Conservation (phyloP, 2,888 invertebrate species). For the Leucophora obtusa region DNA sequence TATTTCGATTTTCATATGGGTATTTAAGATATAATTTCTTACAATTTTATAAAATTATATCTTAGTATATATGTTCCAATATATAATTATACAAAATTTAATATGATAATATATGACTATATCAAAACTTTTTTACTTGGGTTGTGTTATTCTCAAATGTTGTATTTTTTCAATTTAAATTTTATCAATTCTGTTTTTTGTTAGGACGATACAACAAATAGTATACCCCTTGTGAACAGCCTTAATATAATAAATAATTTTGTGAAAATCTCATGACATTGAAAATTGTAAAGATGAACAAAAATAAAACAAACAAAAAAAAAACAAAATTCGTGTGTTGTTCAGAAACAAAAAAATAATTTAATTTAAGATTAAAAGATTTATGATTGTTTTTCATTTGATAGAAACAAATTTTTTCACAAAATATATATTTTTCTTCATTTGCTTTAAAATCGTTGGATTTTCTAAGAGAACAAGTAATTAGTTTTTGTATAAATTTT, state of each 20-base stretch:
- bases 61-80: too few species aligned
- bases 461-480: constrained; percentile 19
- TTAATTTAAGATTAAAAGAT: constrained; percentile 45
- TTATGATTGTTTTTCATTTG: constrained; percentile 49
- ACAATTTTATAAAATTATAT: too few species aligned
- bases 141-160: too few species aligned
- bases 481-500: constrained; percentile 30
- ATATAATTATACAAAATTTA: too few species aligned
- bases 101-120: too few species aligned
- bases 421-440: constrained; percentile 12
- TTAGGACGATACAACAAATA: too few species aligned
- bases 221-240: too few species aligned
- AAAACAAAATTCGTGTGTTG: constrained; percentile 32
- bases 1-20: too few species aligned
- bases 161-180: too few species aligned
- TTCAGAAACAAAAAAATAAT: constrained; percentile 17
- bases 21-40: too few species aligned
- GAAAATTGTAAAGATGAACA: constrained; percentile 36
- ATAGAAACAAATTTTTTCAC: constrained; percentile 43
- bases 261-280: constrained; percentile 52
- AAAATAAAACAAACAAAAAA: constrained; percentile 21
- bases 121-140: too few species aligned
- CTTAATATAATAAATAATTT: constrained; percentile 20
- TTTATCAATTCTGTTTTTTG: too few species aligned
- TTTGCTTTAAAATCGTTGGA: neutral